A percentile compares a stretch with the other conserved stretches of the same genome.
Evolutionary conservation across 2,113 vertebrate species (phyloP).

Genomic region (Protobothrops flavoviridis): DNA sequence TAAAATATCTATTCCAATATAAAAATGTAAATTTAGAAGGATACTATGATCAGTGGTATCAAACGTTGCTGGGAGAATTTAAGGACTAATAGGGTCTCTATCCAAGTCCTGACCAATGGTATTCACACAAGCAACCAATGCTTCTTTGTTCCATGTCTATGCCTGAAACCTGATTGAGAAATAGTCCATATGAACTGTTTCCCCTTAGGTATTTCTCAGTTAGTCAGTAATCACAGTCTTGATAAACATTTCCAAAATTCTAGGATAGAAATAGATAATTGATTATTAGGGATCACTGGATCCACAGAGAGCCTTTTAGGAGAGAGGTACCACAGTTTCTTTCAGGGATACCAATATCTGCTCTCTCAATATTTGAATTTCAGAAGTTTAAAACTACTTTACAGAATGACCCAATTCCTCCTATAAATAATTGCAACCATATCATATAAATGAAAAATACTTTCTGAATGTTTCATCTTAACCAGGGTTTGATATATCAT

Average conservation of each 20-base stretch:
- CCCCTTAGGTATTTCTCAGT: not conserved
- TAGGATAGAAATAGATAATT: not conserved
- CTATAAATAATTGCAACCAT: constrained; percentile 44
- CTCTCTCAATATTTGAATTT: not conserved
- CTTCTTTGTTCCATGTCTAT: not conserved
- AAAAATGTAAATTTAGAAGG: not conserved
- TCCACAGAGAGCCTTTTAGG: not conserved
- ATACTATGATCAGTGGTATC: not conserved
- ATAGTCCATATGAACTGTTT: not conserved
- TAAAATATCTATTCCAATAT: not conserved
- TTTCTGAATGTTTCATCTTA: constrained; percentile 63
- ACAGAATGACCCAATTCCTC: constrained; percentile 57
- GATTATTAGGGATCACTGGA: not conserved
- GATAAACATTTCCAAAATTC: not conserved
- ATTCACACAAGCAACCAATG: not conserved
- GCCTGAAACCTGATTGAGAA: not conserved
- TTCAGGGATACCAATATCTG: not conserved
- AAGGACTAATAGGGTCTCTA: not conserved
- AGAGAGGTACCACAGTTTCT: not conserved
- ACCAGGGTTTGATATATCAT: constrained; percentile 47
- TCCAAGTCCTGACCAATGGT: not conserved
- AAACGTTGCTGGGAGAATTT: not conserved
- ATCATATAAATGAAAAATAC: constrained; percentile 52
- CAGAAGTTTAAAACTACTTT: constrained; percentile 38
- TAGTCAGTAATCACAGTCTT: not conserved